Evolutionary conservation across 1,140 invertebrate genomes (phyloP).

Genomic region (Aphidius ervi): DNA sequence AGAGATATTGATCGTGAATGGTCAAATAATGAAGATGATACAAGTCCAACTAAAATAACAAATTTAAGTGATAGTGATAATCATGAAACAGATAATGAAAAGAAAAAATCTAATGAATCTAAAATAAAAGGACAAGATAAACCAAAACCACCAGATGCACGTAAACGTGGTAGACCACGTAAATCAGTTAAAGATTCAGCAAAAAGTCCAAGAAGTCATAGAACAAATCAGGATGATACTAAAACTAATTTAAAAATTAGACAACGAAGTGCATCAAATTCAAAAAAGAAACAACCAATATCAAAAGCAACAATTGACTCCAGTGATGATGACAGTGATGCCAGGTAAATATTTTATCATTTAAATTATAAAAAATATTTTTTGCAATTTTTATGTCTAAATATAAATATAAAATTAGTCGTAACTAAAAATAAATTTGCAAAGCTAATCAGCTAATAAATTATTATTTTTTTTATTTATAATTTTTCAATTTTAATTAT

Average conservation of each 20-base stretch:
- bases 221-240: slow-evolving; percentile 24
- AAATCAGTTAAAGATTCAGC: slow-evolving; percentile 42
- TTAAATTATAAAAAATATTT: neutral
- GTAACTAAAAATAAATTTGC: neutral
- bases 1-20: slow-evolving; percentile 32
- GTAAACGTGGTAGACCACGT: slow-evolving; percentile 49
- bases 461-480: too few relatives aligned
- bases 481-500: too few relatives aligned
- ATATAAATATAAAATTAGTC: too few relatives aligned
- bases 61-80: slow-evolving; percentile 39
- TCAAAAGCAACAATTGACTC: slow-evolving; percentile 36
- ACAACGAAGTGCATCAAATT: slow-evolving; percentile 25
- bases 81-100: slow-evolving; percentile 41
- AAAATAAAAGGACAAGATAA: slow-evolving; percentile 42
- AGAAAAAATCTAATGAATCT: slow-evolving; percentile 29
- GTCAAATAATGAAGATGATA: slow-evolving; percentile 39
- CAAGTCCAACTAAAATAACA: slow-evolving; percentile 30
- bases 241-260: slow-evolving; percentile 33
- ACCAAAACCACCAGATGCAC: slow-evolving; percentile 43
- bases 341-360: slow-evolving; percentile 15
- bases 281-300: slow-evolving; percentile 40
- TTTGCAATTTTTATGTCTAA: neutral
- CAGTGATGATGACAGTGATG: slow-evolving; percentile 37
- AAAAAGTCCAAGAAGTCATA: slow-evolving; percentile 37
- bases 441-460: too few relatives aligned